A percentile compares a stretch with the other conserved stretches of the same genome.
phyloP scores from a whole-genome alignment of 2,888 invertebrate species.

The Campaea margaritaria region DNA sequence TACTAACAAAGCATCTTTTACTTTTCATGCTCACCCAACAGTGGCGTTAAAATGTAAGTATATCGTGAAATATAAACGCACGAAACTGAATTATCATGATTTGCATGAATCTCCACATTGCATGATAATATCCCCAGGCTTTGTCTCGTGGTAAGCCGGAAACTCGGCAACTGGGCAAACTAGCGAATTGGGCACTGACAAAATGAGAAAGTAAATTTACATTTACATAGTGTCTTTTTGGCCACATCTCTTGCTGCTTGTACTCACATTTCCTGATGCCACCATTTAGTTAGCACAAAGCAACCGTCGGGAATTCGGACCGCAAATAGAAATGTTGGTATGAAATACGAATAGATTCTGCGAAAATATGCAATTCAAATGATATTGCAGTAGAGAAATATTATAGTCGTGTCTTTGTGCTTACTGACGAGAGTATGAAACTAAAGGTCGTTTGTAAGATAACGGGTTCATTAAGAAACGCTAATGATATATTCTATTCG shows the following conservation, averaged over 20 bases:
- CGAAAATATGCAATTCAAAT: conserved; percentile 29
- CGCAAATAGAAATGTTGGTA: conserved; percentile 22
- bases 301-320: conserved; percentile 22
- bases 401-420: background rate
- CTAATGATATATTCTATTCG: background rate
- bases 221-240: conserved; percentile 51
- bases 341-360: conserved; percentile 18
- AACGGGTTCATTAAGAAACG: too few relatives aligned
- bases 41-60: conserved; percentile 83
- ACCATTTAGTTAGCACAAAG: conserved; percentile 41
- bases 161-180: conserved; percentile 46
- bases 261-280: conserved; percentile 38
- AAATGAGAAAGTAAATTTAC: conserved; percentile 43
- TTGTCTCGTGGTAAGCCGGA: conserved; percentile 34
- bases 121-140: conserved; percentile 28
- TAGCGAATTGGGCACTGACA: conserved; percentile 45
- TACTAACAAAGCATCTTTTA: conserved; percentile 49
- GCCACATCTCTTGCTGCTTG: conserved; percentile 29
- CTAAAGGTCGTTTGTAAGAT: too few relatives aligned
- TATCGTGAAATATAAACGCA: conserved; percentile 25
- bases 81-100: conserved; percentile 28
- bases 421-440: background rate
- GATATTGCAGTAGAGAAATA: conserved; percentile 8
- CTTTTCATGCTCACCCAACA: conserved; percentile 72
- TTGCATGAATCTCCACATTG: conserved; percentile 33